Percentiles rank a stretch among this genome's conserved stretches.
phyloP scores from a whole-genome alignment of 2,888 invertebrate species.

The Drosophila percnosoma region DNA sequence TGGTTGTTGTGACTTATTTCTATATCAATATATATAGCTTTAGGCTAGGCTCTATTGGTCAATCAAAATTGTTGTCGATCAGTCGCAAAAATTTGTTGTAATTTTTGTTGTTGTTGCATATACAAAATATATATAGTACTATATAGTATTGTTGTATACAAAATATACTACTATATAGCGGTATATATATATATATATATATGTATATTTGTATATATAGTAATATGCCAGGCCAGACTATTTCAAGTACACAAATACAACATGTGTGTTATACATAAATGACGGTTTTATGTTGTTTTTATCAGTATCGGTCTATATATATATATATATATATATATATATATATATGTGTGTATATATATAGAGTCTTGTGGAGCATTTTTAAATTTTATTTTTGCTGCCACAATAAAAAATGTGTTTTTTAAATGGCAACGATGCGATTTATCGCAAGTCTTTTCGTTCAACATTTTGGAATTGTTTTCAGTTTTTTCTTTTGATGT shows the following conservation, averaged over 20 bases:
- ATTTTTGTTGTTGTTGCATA: slow-evolving; percentile 11
- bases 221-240: slow-evolving; percentile 15
- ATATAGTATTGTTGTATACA: slow-evolving; percentile 32
- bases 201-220: slow-evolving; percentile 14
- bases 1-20: slow-evolving; percentile 21
- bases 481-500: slow-evolving; percentile 26
- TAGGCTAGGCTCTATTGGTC: slow-evolving; percentile 47
- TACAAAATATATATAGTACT: slow-evolving; percentile 34
- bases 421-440: slow-evolving; percentile 61
- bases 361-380: slow-evolving; percentile 35
- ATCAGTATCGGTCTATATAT: slow-evolving; percentile 16
- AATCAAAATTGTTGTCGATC: slow-evolving; percentile 31
- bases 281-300: neutral
- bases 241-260: slow-evolving; percentile 27
- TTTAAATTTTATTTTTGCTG: slow-evolving; percentile 16
- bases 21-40: slow-evolving; percentile 27
- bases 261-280: slow-evolving; percentile 12
- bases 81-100: slow-evolving; percentile 33
- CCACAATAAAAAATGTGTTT: slow-evolving; percentile 29
- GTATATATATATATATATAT: slow-evolving; percentile 15
- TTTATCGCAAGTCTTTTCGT: slow-evolving; percentile 76
- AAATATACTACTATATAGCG: slow-evolving; percentile 28
- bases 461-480: slow-evolving; percentile 73
- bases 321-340: slow-evolving; percentile 1
- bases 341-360: slow-evolving; percentile 8